Conservation (phyloP, 2,113 vertebrate genomes). For the Psittacara wagleri region DNA sequence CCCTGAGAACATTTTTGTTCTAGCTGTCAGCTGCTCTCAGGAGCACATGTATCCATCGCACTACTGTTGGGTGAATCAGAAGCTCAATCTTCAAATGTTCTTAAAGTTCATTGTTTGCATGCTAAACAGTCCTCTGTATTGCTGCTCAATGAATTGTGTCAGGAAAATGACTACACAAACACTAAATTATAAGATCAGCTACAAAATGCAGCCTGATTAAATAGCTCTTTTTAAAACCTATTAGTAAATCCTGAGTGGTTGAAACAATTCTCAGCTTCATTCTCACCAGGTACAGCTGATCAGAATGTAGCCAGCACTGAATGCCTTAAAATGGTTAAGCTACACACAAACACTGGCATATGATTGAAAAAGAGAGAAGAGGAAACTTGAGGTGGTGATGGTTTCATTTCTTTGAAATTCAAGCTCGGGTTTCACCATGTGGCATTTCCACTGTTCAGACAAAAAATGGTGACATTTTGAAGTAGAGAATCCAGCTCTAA, state of each 20-base stretch:
- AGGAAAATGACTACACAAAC: neutral
- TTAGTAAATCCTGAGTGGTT: neutral
- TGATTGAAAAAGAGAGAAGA: neutral
- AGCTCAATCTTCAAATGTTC: neutral
- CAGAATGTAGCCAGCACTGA: neutral
- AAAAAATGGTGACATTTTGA: neutral
- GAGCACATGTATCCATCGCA: neutral
- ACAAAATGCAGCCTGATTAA: neutral
- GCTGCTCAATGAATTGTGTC: neutral
- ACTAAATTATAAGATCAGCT: neutral
- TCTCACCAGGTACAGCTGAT: neutral
- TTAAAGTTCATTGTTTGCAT: neutral
- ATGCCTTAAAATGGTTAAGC: neutral
- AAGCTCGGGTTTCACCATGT: neutral
- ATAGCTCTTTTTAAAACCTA: neutral
- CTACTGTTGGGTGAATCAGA: neutral
- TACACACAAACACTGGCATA: neutral
- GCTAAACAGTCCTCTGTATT: neutral
- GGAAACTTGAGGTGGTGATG: neutral
- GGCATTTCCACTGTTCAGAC: neutral
- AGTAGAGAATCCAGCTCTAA: neutral
- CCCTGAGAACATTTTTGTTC: neutral
- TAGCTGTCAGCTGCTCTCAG: neutral
- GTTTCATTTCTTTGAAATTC: conserved; percentile 22
- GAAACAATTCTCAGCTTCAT: neutral